Evolutionary conservation across 2,888 invertebrate genomes (phyloP), one percentile per base, ranked within the genome.

Genomic region (Platycheirus rosarum): DNA sequence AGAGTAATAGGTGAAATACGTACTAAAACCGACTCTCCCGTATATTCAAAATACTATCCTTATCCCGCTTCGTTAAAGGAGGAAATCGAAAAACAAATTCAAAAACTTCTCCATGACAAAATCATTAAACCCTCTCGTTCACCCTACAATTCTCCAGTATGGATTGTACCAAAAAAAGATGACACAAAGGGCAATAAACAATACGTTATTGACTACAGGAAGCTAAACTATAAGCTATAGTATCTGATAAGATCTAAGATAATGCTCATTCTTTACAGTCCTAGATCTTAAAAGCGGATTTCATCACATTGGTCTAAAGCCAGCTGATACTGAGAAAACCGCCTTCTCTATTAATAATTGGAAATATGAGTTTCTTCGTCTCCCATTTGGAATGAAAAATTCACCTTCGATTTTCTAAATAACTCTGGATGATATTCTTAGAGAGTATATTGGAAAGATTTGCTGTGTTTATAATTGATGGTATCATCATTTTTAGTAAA

Each of bases 281-380:
- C 2, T 84, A 6, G 82, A 78, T 9, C 35, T 82, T 9, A 84
- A 77, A 46, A 82, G 68, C 23, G 75, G 84, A n/a, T 79, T 78
- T 51, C 74, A 84, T n/a, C 77, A 77, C 42, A 84, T 84, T 8
- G 40, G 35, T 11, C 32, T 84, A 23, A 69, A 76, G 40, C 51
- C n/a, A n/a, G n/a, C n/a, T n/a, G n/a, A n/a, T n/a, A n/a, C n/a
- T n/a, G n/a, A n/a, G n/a, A n/a, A n/a, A n/a, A n/a, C n/a, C n/a
- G n/a, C n/a, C n/a, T n/a, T n/a, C n/a, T n/a, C n/a, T n/a, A n/a
- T n/a, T n/a, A n/a, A n/a, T n/a, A n/a, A n/a, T n/a, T n/a, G 29
- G 29, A 32, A 32, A 32, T 32, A 32, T 8, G 29, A 32, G 8
- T 32, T 32, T 8, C 29, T 32, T 8, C 29, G 29, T 32, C 29